A percentile compares a stretch with the other conserved stretches of the same genome.
Conservation (phyloP, 2,113 vertebrate species). For the Boleophthalmus pectinirostris region DNA sequence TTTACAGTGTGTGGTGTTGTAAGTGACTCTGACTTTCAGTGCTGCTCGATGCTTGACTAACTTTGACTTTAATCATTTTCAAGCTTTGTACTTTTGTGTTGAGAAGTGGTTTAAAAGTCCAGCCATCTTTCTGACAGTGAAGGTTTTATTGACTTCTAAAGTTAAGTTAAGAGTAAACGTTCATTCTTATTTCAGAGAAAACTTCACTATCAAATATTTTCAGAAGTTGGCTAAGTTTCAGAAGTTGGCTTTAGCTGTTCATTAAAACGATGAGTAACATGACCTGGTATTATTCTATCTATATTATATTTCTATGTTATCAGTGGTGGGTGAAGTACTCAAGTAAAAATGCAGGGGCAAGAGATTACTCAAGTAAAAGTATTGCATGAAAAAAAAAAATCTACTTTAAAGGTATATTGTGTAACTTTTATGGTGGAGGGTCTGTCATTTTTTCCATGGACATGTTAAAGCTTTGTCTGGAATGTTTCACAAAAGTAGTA, state of each 20-base stretch:
- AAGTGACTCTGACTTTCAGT: not conserved
- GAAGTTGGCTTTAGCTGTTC: not conserved
- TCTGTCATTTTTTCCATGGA: too few relatives aligned
- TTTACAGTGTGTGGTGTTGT: slow-evolving; percentile 26
- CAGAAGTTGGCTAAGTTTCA: not conserved
- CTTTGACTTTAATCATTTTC: slow-evolving; percentile 35
- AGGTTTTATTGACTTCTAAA: not conserved
- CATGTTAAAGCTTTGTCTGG: too few relatives aligned
- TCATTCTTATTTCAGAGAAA: not conserved
- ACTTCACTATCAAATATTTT: not conserved
- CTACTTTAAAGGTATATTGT: too few relatives aligned
- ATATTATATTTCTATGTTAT: too few relatives aligned
- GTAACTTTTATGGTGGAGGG: too few relatives aligned
- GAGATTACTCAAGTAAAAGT: too few relatives aligned
- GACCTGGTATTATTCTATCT: too few relatives aligned
- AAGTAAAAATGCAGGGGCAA: too few relatives aligned
- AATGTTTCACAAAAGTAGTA: too few relatives aligned
- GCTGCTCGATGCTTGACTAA: slow-evolving; percentile 26
- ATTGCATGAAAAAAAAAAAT: too few relatives aligned
- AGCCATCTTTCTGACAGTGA: not conserved
- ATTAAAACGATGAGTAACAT: not conserved
- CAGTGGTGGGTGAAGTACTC: too few relatives aligned
- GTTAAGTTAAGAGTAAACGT: not conserved
- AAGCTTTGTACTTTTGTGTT: not conserved
- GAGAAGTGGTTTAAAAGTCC: not conserved